phyloP scores from a whole-genome alignment of 2,113 vertebrate genomes.

The Gorsachius goisagi region DNA sequence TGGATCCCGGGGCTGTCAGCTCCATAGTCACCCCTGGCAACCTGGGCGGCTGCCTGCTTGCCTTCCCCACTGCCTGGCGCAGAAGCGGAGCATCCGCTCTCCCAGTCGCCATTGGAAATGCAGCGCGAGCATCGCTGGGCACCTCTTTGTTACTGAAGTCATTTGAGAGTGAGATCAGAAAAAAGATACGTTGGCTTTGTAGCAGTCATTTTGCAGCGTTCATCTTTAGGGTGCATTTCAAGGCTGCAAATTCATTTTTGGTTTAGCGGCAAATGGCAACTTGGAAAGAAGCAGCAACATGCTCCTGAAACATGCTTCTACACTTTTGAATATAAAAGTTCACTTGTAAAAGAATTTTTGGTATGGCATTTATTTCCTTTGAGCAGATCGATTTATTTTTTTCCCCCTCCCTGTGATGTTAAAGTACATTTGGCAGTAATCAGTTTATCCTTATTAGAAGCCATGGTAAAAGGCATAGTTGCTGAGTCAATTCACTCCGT shows the following conservation, averaged over 20 bases:
- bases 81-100: conserved; percentile 44
- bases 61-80: conserved; percentile 55
- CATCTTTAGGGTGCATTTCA: conserved; percentile 23
- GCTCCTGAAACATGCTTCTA: not conserved
- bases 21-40: conserved; percentile 80
- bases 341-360: not conserved
- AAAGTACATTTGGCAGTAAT: conserved; percentile 75
- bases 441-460: conserved; percentile 78
- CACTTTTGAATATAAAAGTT: not conserved
- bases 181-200: not conserved
- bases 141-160: not conserved
- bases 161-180: conserved; percentile 5
- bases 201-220: not conserved
- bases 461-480: conserved; percentile 79
- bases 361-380: conserved; percentile 32
- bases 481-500: conserved; percentile 83
- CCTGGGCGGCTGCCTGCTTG: conserved; percentile 60
- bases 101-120: conserved; percentile 52
- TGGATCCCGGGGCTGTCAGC: conserved; percentile 78
- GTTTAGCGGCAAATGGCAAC: not conserved
- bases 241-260: conserved; percentile 2
- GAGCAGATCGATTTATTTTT: conserved; percentile 10
- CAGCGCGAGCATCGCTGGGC: not conserved
- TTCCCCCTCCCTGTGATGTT: not conserved
- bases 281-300: not conserved